These are phyloP conservation scores for Kradibia gibbosae DNA, from an alignment of 1,140 invertebrate species.

Conservation along the genomic window DNA sequence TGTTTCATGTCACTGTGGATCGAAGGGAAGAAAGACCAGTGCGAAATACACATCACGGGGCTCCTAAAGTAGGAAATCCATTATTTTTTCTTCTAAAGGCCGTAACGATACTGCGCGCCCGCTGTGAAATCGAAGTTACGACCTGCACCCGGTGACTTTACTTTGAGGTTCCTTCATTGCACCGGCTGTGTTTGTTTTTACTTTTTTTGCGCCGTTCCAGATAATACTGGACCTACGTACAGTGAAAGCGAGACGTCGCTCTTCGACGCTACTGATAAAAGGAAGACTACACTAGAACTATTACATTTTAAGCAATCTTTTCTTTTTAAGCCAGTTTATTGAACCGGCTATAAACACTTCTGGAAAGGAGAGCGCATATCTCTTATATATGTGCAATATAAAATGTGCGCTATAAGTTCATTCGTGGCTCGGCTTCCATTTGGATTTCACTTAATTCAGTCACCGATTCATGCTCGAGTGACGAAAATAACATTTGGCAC, in stretches of 20 bases:
- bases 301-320: neutral
- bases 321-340: neutral
- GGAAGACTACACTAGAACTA: neutral
- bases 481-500: neutral
- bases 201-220: neutral
- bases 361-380: too few species aligned
- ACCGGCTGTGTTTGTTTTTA: neutral
- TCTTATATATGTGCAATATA: too few species aligned
- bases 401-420: neutral
- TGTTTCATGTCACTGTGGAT: too few species aligned
- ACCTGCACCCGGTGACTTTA: neutral
- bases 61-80: neutral
- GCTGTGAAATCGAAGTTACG: neutral
- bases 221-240: neutral
- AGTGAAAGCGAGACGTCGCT: neutral
- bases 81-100: neutral
- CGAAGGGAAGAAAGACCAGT: neutral
- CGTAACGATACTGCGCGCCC: neutral
- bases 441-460: too few species aligned
- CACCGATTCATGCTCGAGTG: too few species aligned
- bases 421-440: too few species aligned
- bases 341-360: too few species aligned
- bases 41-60: neutral
- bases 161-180: neutral
- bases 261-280: neutral